Evolutionary conservation across 2,888 invertebrate genomes (phyloP).

Genomic region (Omphaloscelis lunosa): DNA sequence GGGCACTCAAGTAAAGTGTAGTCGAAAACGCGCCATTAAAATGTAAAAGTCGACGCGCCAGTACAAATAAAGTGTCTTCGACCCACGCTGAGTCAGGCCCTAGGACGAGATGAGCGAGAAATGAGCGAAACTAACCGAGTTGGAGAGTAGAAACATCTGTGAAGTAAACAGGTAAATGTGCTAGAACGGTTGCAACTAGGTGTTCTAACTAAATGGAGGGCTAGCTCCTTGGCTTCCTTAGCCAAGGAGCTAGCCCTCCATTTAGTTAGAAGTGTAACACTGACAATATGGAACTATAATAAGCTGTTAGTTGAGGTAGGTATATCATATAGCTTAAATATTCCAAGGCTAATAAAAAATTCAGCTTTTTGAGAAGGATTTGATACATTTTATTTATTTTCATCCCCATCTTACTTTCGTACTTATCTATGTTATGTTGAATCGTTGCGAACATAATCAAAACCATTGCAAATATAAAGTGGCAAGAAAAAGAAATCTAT

Average conservation of each 20-base stretch:
- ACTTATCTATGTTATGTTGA: neutral
- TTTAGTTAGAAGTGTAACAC: neutral
- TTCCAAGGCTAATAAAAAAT: no score
- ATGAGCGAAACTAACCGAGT: constrained; percentile 7
- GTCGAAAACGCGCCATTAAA: constrained; percentile 78
- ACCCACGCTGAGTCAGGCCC: constrained; percentile 18
- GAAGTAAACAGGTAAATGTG: neutral
- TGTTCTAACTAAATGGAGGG: no score
- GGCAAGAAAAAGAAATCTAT: neutral
- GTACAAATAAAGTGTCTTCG: constrained; percentile 78
- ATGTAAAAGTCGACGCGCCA: constrained; percentile 79
- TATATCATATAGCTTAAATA: neutral
- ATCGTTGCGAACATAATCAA: neutral
- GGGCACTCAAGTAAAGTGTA: constrained; percentile 65
- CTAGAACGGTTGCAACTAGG: neutral
- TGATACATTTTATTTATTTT: neutral
- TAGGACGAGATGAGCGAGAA: constrained; percentile 36
- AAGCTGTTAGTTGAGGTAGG: neutral
- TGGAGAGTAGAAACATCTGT: neutral
- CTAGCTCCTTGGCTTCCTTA: no score
- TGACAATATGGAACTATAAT: neutral
- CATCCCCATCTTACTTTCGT: neutral
- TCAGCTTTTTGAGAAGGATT: neutral
- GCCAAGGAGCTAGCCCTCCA: no score
- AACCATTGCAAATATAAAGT: neutral